Percentiles rank a stretch among this genome's conserved stretches.
These are phyloP conservation scores for Progne subis DNA, from an alignment of 2,113 vertebrate species.

Conservation along the genomic window DNA sequence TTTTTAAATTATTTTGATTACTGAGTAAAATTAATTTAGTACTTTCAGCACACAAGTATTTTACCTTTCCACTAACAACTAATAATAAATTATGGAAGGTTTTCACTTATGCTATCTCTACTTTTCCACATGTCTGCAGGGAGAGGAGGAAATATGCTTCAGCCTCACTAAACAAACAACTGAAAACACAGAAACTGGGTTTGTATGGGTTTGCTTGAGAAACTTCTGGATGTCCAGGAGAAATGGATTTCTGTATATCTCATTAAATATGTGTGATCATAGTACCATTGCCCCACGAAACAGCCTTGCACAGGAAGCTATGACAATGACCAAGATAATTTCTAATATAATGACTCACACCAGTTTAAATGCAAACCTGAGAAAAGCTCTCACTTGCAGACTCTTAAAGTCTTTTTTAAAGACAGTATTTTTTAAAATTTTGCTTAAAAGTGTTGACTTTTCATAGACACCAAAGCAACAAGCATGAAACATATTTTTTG, in stretches of 20 bases:
- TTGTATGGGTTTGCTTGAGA: background rate
- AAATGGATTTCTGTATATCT: background rate
- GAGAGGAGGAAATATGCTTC: background rate
- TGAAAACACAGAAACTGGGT: background rate
- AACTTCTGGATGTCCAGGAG: background rate
- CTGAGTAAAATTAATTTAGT: background rate
- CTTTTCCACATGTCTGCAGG: background rate
- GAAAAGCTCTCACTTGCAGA: background rate
- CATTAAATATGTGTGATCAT: background rate
- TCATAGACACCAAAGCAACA: background rate
- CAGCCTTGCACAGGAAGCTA: background rate
- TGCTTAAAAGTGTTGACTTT: background rate
- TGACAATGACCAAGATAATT: background rate
- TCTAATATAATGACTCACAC: background rate
- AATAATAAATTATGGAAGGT: background rate
- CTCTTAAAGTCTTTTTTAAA: background rate
- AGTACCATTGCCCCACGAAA: background rate
- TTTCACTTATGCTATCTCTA: background rate
- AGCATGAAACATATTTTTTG: background rate
- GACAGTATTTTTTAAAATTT: fast-evolving
- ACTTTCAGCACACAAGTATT: background rate
- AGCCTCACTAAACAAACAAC: background rate
- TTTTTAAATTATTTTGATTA: background rate
- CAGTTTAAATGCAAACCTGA: background rate
- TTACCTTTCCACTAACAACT: background rate